Percentiles rank a stretch among this genome's conserved stretches.
Evolutionary conservation across 2,797 vertebrate species (phyloP).

Genomic region (Crenichthys baileyi): DNA sequence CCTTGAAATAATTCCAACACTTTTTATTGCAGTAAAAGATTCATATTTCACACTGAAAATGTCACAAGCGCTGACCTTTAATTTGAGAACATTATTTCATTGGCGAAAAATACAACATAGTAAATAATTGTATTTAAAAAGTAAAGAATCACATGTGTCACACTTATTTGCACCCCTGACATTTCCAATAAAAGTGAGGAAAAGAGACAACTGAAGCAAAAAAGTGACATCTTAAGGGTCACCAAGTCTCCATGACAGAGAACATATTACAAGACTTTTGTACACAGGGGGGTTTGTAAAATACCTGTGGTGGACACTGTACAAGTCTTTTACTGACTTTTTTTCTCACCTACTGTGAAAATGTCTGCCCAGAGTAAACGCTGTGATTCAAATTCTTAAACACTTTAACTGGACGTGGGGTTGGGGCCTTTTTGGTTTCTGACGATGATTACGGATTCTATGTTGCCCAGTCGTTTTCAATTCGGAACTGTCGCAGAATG

Average conservation of each 20-base stretch:
- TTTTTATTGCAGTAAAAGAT: too few relatives aligned
- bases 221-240: neutral
- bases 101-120: neutral
- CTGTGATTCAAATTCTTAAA: slow-evolving; percentile 73
- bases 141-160: neutral
- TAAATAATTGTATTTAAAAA: neutral
- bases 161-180: neutral
- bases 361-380: slow-evolving; percentile 40
- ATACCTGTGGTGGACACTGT: neutral
- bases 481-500: slow-evolving; percentile 40
- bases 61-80: neutral
- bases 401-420: slow-evolving; percentile 77
- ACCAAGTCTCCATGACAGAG: neutral
- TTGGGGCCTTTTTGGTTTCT: slow-evolving; percentile 70
- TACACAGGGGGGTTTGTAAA: neutral
- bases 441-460: slow-evolving; percentile 75
- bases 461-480: slow-evolving; percentile 65
- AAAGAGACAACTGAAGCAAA: neutral
- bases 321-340: neutral
- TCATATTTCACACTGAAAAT: neutral
- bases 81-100: too few relatives aligned
- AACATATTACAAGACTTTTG: neutral
- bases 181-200: neutral
- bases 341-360: neutral
- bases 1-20: neutral